Percentiles rank a stretch among this genome's conserved stretches.
phyloP scores from a whole-genome alignment of 2,888 invertebrate genomes.

The Tetropium fuscum region DNA sequence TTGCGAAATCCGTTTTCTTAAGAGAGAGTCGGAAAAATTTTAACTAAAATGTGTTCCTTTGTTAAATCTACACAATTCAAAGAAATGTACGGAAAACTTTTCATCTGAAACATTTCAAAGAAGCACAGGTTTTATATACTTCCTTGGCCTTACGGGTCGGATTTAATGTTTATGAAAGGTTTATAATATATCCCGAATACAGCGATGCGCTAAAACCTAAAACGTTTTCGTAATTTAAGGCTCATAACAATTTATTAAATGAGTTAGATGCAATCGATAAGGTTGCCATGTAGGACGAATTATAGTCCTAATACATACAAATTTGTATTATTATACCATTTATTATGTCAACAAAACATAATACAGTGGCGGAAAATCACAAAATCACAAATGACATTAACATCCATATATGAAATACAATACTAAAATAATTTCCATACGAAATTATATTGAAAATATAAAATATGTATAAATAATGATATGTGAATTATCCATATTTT shows the following conservation, averaged over 20 bases:
- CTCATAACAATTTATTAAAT: slow-evolving; percentile 10
- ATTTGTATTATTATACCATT: too few species aligned
- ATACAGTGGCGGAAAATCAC: too few species aligned
- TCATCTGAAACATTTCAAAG: neutral
- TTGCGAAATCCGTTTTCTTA: neutral
- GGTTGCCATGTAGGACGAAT: neutral
- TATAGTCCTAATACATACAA: too few species aligned
- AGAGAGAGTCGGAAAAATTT: neutral
- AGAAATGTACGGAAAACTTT: slow-evolving; percentile 5
- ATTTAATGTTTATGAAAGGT: slow-evolving; percentile 18
- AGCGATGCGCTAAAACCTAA: too few species aligned
- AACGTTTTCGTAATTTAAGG: slow-evolving; percentile 9
- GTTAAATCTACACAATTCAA: slow-evolving; percentile 6
- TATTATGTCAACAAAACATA: too few species aligned
- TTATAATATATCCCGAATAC: neutral
- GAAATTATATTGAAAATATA: too few species aligned
- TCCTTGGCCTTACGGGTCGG: neutral
- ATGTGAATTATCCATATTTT: too few species aligned
- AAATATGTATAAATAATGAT: too few species aligned
- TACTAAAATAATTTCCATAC: too few species aligned
- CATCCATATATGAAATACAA: too few species aligned
- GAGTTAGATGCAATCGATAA: slow-evolving; percentile 3
- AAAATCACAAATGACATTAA: too few species aligned
- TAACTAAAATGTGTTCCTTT: slow-evolving; percentile 3
- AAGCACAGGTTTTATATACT: slow-evolving; percentile 7